Conservation (phyloP, 2,113 vertebrate genomes). For the Menidia beryllina region DNA sequence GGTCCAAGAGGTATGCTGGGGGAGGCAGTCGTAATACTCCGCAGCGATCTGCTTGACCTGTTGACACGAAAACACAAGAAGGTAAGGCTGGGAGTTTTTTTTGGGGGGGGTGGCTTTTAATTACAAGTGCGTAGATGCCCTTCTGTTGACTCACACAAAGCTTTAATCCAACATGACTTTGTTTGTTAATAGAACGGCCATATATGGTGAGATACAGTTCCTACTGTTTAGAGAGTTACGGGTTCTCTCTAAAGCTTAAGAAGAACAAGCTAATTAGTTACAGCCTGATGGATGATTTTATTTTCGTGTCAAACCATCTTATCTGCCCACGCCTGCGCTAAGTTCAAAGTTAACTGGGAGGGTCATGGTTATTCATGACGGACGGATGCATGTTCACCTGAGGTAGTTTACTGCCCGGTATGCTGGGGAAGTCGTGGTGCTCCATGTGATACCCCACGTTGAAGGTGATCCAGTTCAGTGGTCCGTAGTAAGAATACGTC, state of each 20-base stretch:
- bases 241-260: background rate
- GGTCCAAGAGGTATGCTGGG: slow-evolving; percentile 93
- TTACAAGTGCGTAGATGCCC: too few relatives aligned
- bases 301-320: slow-evolving; percentile 15
- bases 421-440: slow-evolving; percentile 98
- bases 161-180: too few relatives aligned
- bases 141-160: too few relatives aligned
- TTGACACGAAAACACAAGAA: slow-evolving; percentile 12
- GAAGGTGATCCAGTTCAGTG: slow-evolving; percentile 95
- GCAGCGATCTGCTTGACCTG: slow-evolving; percentile 96
- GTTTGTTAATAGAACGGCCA: too few relatives aligned
- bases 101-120: too few relatives aligned
- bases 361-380: background rate
- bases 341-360: slow-evolving; percentile 12
- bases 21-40: slow-evolving; percentile 93
- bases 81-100: background rate
- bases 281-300: too few relatives aligned
- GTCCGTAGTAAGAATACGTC: slow-evolving; percentile 97
- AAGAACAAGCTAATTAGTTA: slow-evolving; percentile 54
- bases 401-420: slow-evolving; percentile 92
- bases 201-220: too few relatives aligned
- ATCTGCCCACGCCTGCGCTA: slow-evolving; percentile 23
- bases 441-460: slow-evolving; percentile 98
- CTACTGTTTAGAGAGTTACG: too few relatives aligned
- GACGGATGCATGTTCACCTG: slow-evolving; percentile 80